phyloP scores from a whole-genome alignment of 1,140 invertebrate species.

The Papilio machaon region DNA sequence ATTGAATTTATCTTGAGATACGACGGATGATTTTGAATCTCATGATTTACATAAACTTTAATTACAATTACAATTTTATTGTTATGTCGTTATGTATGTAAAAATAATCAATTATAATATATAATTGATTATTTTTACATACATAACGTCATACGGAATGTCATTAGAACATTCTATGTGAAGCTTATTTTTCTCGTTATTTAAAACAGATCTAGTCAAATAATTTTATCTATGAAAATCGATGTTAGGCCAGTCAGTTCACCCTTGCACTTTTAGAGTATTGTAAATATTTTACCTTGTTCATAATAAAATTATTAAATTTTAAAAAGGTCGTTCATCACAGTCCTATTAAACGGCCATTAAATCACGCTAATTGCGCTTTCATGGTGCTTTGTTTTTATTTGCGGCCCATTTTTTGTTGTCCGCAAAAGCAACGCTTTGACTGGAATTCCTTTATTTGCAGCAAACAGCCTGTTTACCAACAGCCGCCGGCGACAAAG shows the following conservation, averaged over 20 bases:
- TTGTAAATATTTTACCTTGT: not conserved
- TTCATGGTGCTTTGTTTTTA: constrained; percentile 73
- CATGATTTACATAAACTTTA: no score
- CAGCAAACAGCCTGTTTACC: constrained; percentile 72
- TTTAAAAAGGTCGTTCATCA: constrained; percentile 67
- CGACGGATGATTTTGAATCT: not conserved
- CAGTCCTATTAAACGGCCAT: constrained; percentile 76
- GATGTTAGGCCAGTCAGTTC: not conserved
- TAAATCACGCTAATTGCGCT: constrained; percentile 80
- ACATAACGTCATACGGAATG: not conserved
- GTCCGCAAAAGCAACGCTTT: constrained; percentile 58
- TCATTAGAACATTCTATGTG: not conserved
- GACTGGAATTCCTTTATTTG: constrained; percentile 80
- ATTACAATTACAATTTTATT: no score
- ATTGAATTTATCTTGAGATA: constrained; percentile 1
- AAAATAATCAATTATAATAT: no score
- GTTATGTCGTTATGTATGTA: no score
- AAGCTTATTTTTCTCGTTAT: not conserved
- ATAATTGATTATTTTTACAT: no score
- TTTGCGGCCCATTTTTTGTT: constrained; percentile 73
- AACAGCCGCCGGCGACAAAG: constrained; percentile 72
- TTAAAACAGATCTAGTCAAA: not conserved
- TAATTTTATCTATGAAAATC: not conserved
- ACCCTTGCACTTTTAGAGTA: not conserved
- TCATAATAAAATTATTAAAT: constrained; percentile 39